Percentiles rank a stretch among this genome's conserved stretches.
Conservation (phyloP, 2,113 vertebrate species). For the Malurus melanocephalus region DNA sequence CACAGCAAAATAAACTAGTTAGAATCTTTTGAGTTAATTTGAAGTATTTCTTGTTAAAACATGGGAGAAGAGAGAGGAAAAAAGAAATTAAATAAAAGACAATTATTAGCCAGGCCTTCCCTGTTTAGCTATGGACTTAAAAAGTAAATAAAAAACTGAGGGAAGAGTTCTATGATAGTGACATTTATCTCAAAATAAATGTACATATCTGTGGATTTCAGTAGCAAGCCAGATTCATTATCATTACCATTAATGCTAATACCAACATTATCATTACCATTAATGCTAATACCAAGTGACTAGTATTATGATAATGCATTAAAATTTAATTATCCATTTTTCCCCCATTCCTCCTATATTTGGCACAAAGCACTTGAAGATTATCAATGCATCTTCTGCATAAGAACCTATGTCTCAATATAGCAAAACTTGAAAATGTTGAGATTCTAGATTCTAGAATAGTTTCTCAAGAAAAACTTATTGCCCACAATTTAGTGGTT, state of each 20-base stretch:
- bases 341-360: fast-evolving
- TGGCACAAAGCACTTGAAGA: background rate
- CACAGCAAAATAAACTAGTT: background rate
- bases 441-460: background rate
- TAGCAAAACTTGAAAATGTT: background rate
- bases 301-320: background rate
- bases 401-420: background rate
- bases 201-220: background rate
- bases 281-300: background rate
- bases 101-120: background rate
- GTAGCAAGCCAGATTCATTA: background rate
- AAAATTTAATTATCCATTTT: background rate
- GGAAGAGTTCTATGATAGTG: background rate
- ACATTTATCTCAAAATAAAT: background rate
- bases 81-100: background rate
- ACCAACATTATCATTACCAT: background rate
- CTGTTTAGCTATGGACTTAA: background rate
- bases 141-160: background rate
- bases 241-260: background rate
- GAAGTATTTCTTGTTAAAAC: background rate
- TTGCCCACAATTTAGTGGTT: background rate
- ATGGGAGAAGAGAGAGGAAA: background rate
- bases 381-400: background rate
- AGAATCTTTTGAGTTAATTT: background rate
- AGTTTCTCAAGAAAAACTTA: background rate